Base-by-base conservation (phyloP, 2,888 invertebrate species). In the Dugesia japonica region DNA sequence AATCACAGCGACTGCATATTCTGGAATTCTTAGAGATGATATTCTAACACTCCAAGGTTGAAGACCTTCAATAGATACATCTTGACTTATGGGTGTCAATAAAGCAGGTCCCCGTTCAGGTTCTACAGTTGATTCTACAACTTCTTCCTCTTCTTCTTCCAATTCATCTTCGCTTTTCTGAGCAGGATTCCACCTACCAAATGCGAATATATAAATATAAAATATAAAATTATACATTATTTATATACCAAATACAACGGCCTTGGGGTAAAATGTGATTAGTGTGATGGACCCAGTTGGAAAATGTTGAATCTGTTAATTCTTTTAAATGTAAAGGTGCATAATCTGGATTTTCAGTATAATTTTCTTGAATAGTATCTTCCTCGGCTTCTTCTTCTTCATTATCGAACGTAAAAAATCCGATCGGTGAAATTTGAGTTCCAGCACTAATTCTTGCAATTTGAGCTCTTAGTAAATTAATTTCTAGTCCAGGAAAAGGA, bases 281-380 rank as follows among this genome's bases (percentile, higher is more conserved):
- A 13, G 88, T 87, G 79, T 90, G 89, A 82, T 92, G 92, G 71
- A 90, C 90, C 92, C 92, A 92, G 82, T 88, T 89, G 26, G 75
- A 38, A 15, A 75, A 42, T 0, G 87, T 87, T 0, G 87, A 83
- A 80, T 90, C 89, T 26, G 88, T 81, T 7, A 92, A 85, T 78
- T 89, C 89, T 79, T 87, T 87, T 23, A 89, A 80, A 0, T 88
- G 85, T 75, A 89, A 86, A 0, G 89, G 88, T 78, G 89, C 88
- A 82, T 89, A 92, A 80, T 87, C 87, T 0, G 87, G 87, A 82
- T 91, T 90, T 15, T 79, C 74, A 13, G 78, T 42, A 33, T 77
- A 78, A 42, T 74, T 78, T 17, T 76, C 76, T 9, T 42, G 73
- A 26, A n/a, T 73, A 7, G 27, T 73, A 4, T 42, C 73, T 0